Evolutionary conservation across 30 jellyfish, hydroid and myxozoan genomes (phyloP), one percentile per base, ranked within the genome.

Genomic region (Aurelia aurita): DNA sequence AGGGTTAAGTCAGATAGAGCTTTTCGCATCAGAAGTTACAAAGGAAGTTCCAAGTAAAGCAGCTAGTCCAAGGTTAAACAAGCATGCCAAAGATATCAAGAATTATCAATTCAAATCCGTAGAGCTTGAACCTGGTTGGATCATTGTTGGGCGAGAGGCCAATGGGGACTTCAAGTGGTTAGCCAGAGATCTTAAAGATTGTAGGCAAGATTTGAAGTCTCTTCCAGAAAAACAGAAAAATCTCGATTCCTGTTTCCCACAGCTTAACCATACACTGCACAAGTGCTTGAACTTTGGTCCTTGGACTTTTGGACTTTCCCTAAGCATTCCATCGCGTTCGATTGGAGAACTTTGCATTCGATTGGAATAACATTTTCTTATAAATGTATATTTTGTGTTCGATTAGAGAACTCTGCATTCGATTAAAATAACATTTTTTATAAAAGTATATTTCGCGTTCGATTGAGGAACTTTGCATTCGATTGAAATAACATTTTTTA

Each of bases 221-320:
- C 75, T 74, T 31, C 79, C 87, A 5, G 55, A 74, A 45, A 53
- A 22, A 16, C 3, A 45, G 5, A 25, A 74, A 16, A 39, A 49
- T 5, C 51, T 74, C 75, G 28, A 53, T 12, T 7, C 23, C 49
- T 8, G 87, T 79, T 54, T 74, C 51, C 87, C 87, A 18, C 55
- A 16, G 43, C 74, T 74, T 7, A 54, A 74, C 75, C 75, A 31
- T 16, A 46, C 44, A 49, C 54, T 74, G 20, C 74, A 74, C 87
- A 46, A 54, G 26, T 74, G 87, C 43, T 54, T 74, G 49, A 79
- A 76, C 32, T 57, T 76, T 76, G 88, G 72, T 20, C 45, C 27
- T 12, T 79, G 15, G 62, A 28, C 29, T 34, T 25, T 16, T 34
- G 72, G 31, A 57, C 31, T 76, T n/a, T n/a, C n/a, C n/a, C n/a